A percentile compares a stretch with the other conserved stretches of the same genome.
phyloP scores from a whole-genome alignment of 1,140 invertebrate genomes.

The Dreissena polymorpha region DNA sequence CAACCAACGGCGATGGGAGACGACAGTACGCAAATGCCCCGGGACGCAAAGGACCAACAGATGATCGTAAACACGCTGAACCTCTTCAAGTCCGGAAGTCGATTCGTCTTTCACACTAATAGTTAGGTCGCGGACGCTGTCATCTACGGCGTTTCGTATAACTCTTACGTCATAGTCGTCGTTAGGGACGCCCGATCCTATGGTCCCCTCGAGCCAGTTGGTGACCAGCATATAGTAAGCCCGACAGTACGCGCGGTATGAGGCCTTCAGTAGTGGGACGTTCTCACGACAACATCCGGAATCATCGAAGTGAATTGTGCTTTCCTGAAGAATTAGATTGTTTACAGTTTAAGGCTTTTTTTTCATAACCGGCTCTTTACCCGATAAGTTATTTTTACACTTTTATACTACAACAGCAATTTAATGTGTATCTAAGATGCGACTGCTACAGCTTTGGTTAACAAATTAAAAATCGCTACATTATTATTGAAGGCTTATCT shows the following conservation, averaged over 20 bases:
- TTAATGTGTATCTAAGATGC: too few species aligned
- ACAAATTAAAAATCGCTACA: too few species aligned
- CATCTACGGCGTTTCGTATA: not conserved
- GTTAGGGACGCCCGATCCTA: slow-evolving; percentile 17
- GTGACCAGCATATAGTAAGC: slow-evolving; percentile 1
- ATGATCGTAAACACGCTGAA: slow-evolving; percentile 18
- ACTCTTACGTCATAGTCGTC: slow-evolving; percentile 17
- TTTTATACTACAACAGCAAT: too few species aligned
- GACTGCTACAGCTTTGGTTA: too few species aligned
- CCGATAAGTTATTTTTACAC: too few species aligned
- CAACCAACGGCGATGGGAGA: slow-evolving; percentile 41
- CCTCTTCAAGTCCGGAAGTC: not conserved
- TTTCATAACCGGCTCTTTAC: too few species aligned
- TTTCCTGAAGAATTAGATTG: not conserved
- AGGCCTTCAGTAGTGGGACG: slow-evolving; percentile 19
- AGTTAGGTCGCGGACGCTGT: not conserved
- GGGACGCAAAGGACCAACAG: slow-evolving; percentile 23
- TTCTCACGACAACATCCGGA: not conserved
- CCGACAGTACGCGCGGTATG: not conserved
- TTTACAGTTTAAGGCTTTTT: not conserved
- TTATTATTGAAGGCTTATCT: too few species aligned
- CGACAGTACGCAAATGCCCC: slow-evolving; percentile 7
- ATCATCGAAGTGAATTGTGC: not conserved
- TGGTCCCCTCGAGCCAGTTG: slow-evolving; percentile 36
- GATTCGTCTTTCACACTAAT: not conserved